These are phyloP conservation scores for Toxotes lorentzi DNA, from an alignment of 2,797 vertebrate species.

Conservation along the genomic window DNA sequence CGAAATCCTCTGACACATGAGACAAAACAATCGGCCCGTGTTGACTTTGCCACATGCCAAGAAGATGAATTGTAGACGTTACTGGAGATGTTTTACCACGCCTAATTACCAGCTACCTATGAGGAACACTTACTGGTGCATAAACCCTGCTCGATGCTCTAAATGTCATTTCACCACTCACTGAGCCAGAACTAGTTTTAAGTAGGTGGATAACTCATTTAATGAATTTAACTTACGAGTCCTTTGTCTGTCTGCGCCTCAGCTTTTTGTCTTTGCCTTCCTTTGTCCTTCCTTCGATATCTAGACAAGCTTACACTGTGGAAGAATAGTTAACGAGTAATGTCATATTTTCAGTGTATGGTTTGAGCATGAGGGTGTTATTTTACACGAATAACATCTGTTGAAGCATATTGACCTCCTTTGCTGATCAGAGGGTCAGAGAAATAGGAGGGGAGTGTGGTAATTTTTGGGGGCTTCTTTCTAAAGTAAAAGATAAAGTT, in stretches of 20 bases:
- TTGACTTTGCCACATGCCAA: conserved; percentile 48
- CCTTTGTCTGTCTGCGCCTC: conserved; percentile 50
- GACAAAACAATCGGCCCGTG: conserved; percentile 59
- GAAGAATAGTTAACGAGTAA: conserved; percentile 3
- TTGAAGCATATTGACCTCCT: not conserved
- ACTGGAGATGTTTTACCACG: conserved; percentile 57
- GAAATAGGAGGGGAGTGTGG: not conserved
- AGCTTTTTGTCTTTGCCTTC: conserved; percentile 43
- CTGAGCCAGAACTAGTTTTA: conserved; percentile 70
- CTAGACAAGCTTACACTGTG: not conserved
- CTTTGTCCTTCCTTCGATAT: too few species aligned
- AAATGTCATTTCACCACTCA: conserved; percentile 78
- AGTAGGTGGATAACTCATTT: conserved; percentile 70
- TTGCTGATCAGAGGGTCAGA: not conserved
- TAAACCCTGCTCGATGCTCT: conserved; percentile 56
- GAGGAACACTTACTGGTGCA: conserved; percentile 65
- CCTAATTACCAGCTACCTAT: conserved; percentile 72
- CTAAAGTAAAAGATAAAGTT: not conserved
- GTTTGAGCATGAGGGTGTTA: not conserved
- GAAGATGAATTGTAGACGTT: conserved; percentile 70
- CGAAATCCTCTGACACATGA: conserved; percentile 63
- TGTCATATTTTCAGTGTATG: not conserved
- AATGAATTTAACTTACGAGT: conserved; percentile 57
- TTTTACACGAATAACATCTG: not conserved
- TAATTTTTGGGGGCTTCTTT: not conserved